phyloP scores from a whole-genome alignment of 2,797 vertebrate species.

The Helicolenus hilgendorfi region DNA sequence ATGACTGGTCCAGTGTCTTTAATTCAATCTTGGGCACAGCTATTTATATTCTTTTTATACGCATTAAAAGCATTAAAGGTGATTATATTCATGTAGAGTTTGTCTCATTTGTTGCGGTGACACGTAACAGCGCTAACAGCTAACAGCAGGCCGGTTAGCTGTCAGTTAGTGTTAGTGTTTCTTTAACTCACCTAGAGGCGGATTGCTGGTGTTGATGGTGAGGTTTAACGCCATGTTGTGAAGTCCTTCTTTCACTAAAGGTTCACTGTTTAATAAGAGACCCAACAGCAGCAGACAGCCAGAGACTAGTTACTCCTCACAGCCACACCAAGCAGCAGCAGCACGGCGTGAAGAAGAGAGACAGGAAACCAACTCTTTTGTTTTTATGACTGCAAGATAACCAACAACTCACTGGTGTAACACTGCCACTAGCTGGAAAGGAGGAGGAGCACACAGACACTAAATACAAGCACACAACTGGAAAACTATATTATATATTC shows the following conservation, averaged over 20 bases:
- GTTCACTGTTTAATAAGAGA: not conserved
- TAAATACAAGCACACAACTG: not conserved
- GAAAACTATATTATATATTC: too few relatives aligned
- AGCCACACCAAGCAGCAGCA: not conserved
- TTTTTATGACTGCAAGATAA: not conserved
- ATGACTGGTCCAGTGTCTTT: not conserved
- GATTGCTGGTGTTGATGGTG: slow-evolving; percentile 86
- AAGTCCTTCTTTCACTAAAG: slow-evolving; percentile 21
- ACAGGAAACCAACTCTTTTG: fast-evolving
- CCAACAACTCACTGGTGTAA: not conserved
- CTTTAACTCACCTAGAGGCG: slow-evolving; percentile 85
- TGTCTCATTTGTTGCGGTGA: not conserved
- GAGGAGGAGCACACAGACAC: not conserved
- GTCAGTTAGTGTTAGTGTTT: slow-evolving; percentile 1
- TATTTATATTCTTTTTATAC: not conserved
- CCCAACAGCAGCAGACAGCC: not conserved
- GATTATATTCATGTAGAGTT: not conserved
- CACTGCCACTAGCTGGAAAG: slow-evolving; percentile 41
- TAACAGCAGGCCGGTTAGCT: slow-evolving; percentile 16
- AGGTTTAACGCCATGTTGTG: slow-evolving; percentile 87
- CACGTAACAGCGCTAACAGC: slow-evolving; percentile 30
- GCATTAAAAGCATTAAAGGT: not conserved
- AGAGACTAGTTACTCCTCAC: not conserved
- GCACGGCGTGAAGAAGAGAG: not conserved
- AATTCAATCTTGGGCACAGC: fast-evolving